Conservation (phyloP, 2,113 vertebrate species). For the Muntiacus reevesi region DNA sequence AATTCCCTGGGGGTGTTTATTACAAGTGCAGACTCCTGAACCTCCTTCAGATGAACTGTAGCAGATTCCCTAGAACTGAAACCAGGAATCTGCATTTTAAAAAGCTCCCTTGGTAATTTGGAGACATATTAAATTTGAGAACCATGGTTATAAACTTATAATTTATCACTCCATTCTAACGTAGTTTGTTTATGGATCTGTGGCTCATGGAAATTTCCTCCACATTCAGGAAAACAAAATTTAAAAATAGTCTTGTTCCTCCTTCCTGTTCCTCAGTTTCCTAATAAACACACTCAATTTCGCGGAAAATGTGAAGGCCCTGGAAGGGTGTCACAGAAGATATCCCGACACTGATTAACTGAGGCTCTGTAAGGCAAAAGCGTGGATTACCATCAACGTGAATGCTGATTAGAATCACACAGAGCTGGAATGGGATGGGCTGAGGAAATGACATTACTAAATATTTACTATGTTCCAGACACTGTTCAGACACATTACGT, state of each 20-base stretch:
- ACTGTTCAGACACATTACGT: slow-evolving; percentile 30
- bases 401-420: neutral
- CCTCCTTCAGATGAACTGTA: neutral
- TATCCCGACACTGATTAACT: neutral
- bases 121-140: neutral
- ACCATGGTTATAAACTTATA: neutral
- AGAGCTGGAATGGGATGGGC: neutral
- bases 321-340: slow-evolving; percentile 19
- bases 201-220: slow-evolving; percentile 58
- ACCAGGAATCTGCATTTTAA: neutral
- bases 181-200: slow-evolving; percentile 42
- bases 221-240: slow-evolving; percentile 39
- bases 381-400: neutral
- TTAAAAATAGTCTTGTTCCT: slow-evolving; percentile 56
- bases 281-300: neutral
- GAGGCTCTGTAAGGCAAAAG: neutral
- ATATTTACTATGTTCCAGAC: slow-evolving; percentile 62
- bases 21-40: neutral
- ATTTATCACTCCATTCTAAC: neutral
- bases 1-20: neutral
- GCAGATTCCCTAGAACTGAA: neutral
- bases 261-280: slow-evolving; percentile 43
- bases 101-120: neutral
- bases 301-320: slow-evolving; percentile 48
- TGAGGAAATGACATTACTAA: slow-evolving; percentile 49